These are phyloP conservation scores for Apogon hyalosoma DNA, from an alignment of 2,797 vertebrate species.

Conservation along the genomic window DNA sequence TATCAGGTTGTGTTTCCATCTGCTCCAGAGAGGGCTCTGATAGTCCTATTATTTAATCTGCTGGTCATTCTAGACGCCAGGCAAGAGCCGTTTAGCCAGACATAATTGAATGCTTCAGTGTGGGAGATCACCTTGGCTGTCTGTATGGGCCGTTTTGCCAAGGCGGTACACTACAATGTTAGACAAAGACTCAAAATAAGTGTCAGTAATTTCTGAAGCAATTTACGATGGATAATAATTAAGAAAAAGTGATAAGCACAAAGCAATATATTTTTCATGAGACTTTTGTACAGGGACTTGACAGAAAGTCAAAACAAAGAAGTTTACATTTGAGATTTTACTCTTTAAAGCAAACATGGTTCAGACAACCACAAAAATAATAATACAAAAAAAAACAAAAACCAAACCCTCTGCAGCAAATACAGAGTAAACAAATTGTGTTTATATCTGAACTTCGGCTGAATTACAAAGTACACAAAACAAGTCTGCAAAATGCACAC, in stretches of 20 bases:
- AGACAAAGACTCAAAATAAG: slow-evolving; percentile 39
- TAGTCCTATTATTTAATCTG: slow-evolving; percentile 86
- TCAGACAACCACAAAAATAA: slow-evolving; percentile 3
- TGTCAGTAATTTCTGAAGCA: slow-evolving; percentile 17
- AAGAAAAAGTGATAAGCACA: not conserved
- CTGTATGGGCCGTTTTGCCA: slow-evolving; percentile 62
- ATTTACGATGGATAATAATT: slow-evolving; percentile 4
- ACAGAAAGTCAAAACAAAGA: slow-evolving; percentile 4
- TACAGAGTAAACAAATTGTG: slow-evolving; percentile 3
- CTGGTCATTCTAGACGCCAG: slow-evolving; percentile 81
- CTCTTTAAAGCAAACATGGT: not conserved
- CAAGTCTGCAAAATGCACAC: too few relatives aligned
- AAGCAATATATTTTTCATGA: slow-evolving; percentile 17
- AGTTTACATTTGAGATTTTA: slow-evolving; percentile 1
- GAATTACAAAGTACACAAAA: not conserved
- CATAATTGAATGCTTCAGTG: slow-evolving; percentile 85
- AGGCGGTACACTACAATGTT: slow-evolving; percentile 32
- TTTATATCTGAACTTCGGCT: not conserved
- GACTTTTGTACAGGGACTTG: not conserved
- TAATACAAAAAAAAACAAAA: not conserved
- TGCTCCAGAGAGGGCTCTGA: slow-evolving; percentile 82
- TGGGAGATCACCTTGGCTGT: slow-evolving; percentile 76
- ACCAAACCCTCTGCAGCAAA: not conserved
- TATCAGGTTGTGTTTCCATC: slow-evolving; percentile 86
- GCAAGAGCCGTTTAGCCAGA: slow-evolving; percentile 80